phyloP scores from a whole-genome alignment of 2,888 invertebrate genomes.

The Pediacus dermestoides region DNA sequence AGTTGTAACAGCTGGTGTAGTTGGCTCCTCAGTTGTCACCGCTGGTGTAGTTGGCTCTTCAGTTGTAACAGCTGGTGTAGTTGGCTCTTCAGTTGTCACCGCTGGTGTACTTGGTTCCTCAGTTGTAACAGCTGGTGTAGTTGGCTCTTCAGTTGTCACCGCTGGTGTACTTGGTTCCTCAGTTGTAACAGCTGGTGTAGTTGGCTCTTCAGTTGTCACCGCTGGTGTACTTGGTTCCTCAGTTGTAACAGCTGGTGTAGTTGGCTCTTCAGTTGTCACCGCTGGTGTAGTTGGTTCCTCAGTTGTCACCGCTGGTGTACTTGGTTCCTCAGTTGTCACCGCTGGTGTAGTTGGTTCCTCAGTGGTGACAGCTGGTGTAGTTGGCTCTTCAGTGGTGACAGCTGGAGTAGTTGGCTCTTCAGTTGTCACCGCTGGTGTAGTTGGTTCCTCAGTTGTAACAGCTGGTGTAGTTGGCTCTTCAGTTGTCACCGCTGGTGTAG shows the following conservation, averaged over 20 bases:
- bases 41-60: slow-evolving; percentile 43
- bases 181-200: slow-evolving; percentile 30
- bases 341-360: slow-evolving; percentile 43
- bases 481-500: slow-evolving; percentile 30
- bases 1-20: slow-evolving; percentile 2
- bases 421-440: slow-evolving; percentile 6
- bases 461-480: slow-evolving; percentile 11
- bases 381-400: slow-evolving; percentile 16
- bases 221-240: background rate
- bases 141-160: slow-evolving; percentile 6
- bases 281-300: slow-evolving; percentile 7
- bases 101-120: background rate
- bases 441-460: slow-evolving; percentile 6
- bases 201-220: slow-evolving; percentile 37
- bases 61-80: slow-evolving; percentile 1
- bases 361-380: slow-evolving; percentile 1
- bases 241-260: slow-evolving; percentile 16
- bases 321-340: slow-evolving; percentile 26
- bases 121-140: slow-evolving; percentile 7
- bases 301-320: slow-evolving; percentile 1
- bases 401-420: background rate
- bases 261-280: background rate
- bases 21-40: slow-evolving; percentile 26
- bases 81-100: slow-evolving; percentile 16
- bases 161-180: slow-evolving; percentile 11